Conservation (phyloP, 2,888 invertebrate genomes). For the Ariolimax columbianus region DNA sequence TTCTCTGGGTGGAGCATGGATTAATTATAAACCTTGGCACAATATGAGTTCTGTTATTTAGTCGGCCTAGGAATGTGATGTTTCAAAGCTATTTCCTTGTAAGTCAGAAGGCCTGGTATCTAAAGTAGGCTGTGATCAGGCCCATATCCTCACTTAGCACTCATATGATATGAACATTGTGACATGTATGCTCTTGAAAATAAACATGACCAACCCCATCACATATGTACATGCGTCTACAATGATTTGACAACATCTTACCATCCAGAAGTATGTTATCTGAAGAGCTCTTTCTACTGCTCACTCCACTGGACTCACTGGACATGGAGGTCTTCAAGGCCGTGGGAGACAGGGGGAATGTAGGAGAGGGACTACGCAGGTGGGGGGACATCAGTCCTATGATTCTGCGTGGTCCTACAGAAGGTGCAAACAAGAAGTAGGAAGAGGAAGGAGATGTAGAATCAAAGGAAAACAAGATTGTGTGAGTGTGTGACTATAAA, state of each 20-base stretch:
- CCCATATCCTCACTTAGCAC: too few species aligned
- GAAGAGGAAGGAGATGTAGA: neutral
- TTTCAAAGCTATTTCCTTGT: too few species aligned
- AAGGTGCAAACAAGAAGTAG: neutral
- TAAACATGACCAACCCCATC: neutral
- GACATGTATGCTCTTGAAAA: neutral
- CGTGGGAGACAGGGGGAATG: slow-evolving; percentile 61
- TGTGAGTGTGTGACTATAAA: neutral
- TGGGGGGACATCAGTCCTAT: slow-evolving; percentile 68
- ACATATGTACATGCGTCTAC: neutral
- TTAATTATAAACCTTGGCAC: too few species aligned
- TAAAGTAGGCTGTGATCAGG: too few species aligned
- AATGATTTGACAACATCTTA: slow-evolving; percentile 58
- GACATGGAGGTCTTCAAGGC: slow-evolving; percentile 68
- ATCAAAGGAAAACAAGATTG: neutral
- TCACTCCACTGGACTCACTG: slow-evolving; percentile 92
- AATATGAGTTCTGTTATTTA: too few species aligned
- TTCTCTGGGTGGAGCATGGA: too few species aligned
- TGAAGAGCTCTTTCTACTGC: slow-evolving; percentile 93
- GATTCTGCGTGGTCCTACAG: slow-evolving; percentile 56
- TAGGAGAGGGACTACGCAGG: slow-evolving; percentile 71
- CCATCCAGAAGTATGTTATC: slow-evolving; percentile 80
- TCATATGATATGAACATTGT: neutral
- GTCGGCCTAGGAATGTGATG: too few species aligned
- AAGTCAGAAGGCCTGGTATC: too few species aligned